These are phyloP conservation scores for Nannospalax galili DNA, from an alignment of 2,113 vertebrate species.

Conservation along the genomic window DNA sequence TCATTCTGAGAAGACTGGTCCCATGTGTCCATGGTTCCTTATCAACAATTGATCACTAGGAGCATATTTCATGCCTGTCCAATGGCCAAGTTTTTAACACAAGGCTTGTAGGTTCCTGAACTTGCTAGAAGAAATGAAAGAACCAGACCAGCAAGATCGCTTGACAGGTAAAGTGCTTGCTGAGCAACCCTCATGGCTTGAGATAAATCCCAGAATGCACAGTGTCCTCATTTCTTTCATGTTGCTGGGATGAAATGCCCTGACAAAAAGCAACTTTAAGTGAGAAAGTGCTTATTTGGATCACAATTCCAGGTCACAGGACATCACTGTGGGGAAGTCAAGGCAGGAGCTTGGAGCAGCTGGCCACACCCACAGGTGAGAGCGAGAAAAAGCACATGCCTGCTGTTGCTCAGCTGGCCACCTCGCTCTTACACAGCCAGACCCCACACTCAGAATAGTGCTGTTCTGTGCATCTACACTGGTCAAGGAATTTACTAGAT, in stretches of 20 bases:
- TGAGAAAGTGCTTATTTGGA: not conserved
- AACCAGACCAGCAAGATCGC: not conserved
- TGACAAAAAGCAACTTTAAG: not conserved
- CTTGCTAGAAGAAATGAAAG: not conserved
- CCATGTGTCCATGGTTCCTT: not conserved
- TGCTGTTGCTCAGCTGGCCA: too few relatives aligned
- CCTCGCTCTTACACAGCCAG: not conserved
- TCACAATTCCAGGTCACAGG: not conserved
- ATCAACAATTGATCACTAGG: not conserved
- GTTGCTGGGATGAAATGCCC: too few relatives aligned
- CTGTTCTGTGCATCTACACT: not conserved
- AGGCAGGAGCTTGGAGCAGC: not conserved
- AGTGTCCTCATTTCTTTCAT: not conserved
- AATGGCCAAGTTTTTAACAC: conserved; percentile 2
- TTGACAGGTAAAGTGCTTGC: too few relatives aligned
- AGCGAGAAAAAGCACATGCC: not conserved
- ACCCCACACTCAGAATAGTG: not conserved
- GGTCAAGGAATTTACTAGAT: not conserved
- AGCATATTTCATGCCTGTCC: not conserved
- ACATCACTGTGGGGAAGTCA: not conserved
- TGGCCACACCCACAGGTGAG: not conserved
- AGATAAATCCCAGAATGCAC: not conserved
- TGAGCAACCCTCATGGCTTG: too few relatives aligned
- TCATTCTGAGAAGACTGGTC: not conserved
- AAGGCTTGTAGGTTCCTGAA: not conserved